Evolutionary conservation across 1,140 invertebrate species (phyloP), one percentile per base, ranked within the genome.

Genomic region (Drosophila kikkawai): DNA sequence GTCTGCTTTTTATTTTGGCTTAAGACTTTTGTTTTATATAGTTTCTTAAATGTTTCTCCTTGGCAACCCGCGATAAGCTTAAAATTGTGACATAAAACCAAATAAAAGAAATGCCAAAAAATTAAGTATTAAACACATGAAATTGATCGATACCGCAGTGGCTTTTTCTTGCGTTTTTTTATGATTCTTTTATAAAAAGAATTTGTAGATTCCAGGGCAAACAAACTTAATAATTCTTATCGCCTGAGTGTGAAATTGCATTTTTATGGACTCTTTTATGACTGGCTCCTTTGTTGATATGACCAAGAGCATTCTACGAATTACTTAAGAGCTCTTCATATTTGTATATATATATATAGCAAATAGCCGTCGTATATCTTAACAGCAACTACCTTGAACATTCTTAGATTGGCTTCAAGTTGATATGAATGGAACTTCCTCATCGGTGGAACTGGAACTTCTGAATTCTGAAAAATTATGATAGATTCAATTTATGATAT

Each of bases 31-130:
- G 36, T 22, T 56, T 48, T 55, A 37, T 39, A 37, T 39, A n/a
- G n/a, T 41, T 48, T n/a, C 17, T 50, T 22, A 13, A 36, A 37
- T 57, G 13, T 39, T 39, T 13, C n/a, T 32, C 32, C 41, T 50
- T 68, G 63, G 53, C 48, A 76, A 68, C 73, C 3, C 4, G 19
- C 11, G 50, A 76, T 78, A 78, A 77, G 57, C 7, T 47, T 26
- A 44, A 51, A 51, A 51, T 69, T 12, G 29, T 19, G 36, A n/a
- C 11, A 22, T 45, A 36, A 29, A 58, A 44, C 9, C 15, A 53
- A 29, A 15, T 17, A 26, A 45, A 59, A 36, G 22, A 59, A 56
- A 29, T 29, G 50, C 36, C 41, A 36, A 47, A 48, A 58, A 41
- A 17, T 4, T 15, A 34, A 36, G 17, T 22, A 39, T 41, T 42